Evolutionary conservation across 2,888 invertebrate genomes (phyloP).

Genomic region (Pollenia labialis): DNA sequence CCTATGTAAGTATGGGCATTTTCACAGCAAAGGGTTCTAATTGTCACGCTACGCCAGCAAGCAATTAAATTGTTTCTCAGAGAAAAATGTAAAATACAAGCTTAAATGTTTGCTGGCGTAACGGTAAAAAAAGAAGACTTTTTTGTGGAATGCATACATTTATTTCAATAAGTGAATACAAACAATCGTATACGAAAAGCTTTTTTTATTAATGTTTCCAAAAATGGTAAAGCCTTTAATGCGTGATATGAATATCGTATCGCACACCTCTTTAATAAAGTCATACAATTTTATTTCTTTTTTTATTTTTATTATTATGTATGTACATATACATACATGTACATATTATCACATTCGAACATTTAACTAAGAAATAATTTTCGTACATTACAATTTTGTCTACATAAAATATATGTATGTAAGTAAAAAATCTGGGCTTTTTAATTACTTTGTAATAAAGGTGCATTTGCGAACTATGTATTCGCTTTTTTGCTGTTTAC

Average conservation of each 20-base stretch:
- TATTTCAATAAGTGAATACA: background rate
- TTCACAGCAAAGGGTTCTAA: too few species aligned
- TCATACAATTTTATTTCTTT: slow-evolving; percentile 25
- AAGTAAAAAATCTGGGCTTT: background rate
- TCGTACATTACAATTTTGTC: slow-evolving; percentile 20
- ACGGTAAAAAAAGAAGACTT: too few species aligned
- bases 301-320: slow-evolving; percentile 21
- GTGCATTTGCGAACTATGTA: too few species aligned
- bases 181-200: slow-evolving; percentile 7
- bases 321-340: background rate
- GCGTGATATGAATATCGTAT: slow-evolving; percentile 65
- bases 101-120: too few species aligned
- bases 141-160: too few species aligned
- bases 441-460: too few species aligned
- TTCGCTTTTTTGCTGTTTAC: too few species aligned
- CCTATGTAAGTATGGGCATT: too few species aligned
- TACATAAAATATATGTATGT: slow-evolving; percentile 15
- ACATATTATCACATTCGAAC: slow-evolving; percentile 22
- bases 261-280: slow-evolving; percentile 22
- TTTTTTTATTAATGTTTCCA: slow-evolving; percentile 20
- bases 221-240: slow-evolving; percentile 36
- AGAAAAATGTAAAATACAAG: too few species aligned
- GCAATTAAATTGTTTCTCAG: too few species aligned
- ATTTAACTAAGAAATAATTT: slow-evolving; percentile 24
- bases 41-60: too few species aligned